Conservation (phyloP, 2,797 vertebrate species). For the Apodemus agrarius region DNA sequence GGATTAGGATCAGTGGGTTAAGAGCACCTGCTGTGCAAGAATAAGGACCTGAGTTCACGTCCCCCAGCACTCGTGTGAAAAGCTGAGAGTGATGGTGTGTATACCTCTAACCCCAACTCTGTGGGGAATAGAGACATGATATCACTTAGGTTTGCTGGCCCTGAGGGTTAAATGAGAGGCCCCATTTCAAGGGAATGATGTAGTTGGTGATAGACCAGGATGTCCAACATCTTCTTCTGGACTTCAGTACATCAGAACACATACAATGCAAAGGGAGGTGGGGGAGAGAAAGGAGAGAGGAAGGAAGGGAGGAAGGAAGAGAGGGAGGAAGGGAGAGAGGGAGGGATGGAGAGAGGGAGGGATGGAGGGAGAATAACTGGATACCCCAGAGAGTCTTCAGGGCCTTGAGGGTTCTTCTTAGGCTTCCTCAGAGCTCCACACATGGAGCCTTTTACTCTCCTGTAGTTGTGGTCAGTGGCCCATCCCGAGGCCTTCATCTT, state of each 20-base stretch:
- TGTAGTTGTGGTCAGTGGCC: background rate
- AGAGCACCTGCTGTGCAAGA: background rate
- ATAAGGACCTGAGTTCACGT: background rate
- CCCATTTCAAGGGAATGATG: background rate
- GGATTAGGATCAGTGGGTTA: background rate
- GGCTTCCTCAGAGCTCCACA: too few species aligned
- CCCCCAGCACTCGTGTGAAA: background rate
- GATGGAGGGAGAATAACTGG: accelerated
- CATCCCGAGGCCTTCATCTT: background rate
- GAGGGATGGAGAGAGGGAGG: accelerated
- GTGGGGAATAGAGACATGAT: background rate
- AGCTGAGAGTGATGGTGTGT: background rate
- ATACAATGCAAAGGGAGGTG: background rate
- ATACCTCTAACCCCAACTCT: background rate
- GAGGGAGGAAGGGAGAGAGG: background rate
- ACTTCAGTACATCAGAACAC: background rate
- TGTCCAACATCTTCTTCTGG: background rate
- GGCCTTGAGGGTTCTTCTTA: background rate
- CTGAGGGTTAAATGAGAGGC: background rate
- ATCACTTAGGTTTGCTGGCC: background rate
- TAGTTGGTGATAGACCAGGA: background rate
- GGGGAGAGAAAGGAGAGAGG: too few species aligned
- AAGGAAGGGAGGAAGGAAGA: accelerated
- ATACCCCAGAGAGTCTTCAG: background rate
- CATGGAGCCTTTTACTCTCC: background rate